Conservation (phyloP, 2,888 invertebrate species). For the Hyalella azteca region DNA sequence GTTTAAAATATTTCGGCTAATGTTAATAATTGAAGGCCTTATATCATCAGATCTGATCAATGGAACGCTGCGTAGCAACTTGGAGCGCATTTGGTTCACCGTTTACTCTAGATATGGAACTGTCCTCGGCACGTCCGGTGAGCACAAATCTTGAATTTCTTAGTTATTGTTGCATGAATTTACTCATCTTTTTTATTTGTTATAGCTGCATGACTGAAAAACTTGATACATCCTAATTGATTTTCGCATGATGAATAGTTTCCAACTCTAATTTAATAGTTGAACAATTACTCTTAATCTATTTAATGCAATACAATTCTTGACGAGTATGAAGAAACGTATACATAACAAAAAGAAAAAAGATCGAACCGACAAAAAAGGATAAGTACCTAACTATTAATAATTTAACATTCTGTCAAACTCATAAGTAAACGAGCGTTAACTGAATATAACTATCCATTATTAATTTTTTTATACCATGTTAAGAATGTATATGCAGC, state of each 20-base stretch:
- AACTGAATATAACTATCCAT: background rate
- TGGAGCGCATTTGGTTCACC: constrained; percentile 67
- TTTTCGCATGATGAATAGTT: background rate
- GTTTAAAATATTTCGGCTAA: background rate
- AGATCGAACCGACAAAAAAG: too few species aligned
- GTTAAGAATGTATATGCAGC: background rate
- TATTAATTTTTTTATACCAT: background rate
- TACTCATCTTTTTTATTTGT: background rate
- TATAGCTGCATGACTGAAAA: background rate
- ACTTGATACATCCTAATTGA: background rate
- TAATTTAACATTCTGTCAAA: too few species aligned
- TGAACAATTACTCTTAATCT: background rate
- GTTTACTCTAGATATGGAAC: constrained; percentile 74
- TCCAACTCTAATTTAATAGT: background rate
- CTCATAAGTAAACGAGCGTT: background rate
- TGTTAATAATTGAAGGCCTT: background rate
- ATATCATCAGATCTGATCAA: constrained; percentile 41
- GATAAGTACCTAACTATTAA: too few species aligned
- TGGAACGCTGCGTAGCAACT: constrained; percentile 61
- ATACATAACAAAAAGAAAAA: too few species aligned
- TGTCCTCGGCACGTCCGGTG: constrained; percentile 78
- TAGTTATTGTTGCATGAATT: background rate
- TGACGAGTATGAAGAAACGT: too few species aligned
- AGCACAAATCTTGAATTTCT: background rate
- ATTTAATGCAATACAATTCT: background rate